Evolutionary conservation across 2,113 vertebrate genomes (phyloP).

Genomic region (Menura novaehollandiae): DNA sequence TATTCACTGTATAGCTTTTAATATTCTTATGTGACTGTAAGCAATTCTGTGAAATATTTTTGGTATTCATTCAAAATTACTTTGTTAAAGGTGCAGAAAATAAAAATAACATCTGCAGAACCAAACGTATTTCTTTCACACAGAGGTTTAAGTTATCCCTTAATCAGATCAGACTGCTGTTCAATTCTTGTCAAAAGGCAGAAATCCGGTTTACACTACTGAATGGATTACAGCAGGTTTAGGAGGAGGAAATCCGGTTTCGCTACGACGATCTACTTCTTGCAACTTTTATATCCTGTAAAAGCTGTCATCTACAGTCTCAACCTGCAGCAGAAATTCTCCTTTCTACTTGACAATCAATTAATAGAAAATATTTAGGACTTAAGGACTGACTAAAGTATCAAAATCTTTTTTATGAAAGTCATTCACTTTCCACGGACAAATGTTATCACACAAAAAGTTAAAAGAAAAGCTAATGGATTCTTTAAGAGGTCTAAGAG

Average conservation of each 20-base stretch:
- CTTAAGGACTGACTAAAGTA: neutral
- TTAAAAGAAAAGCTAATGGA: neutral
- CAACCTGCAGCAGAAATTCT: neutral
- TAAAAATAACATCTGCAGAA: neutral
- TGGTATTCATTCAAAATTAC: neutral
- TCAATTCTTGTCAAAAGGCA: slow-evolving; percentile 26
- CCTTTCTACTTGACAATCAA: neutral
- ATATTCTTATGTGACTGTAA: neutral
- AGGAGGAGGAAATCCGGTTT: neutral
- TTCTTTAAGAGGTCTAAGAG: neutral
- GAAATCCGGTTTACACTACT: neutral
- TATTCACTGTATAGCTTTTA: neutral
- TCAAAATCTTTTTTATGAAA: neutral
- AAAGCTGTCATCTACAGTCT: neutral
- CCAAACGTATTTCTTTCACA: neutral
- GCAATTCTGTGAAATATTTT: neutral
- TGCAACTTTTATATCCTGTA: neutral
- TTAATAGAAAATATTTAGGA: neutral
- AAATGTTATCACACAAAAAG: neutral
- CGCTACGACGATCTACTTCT: neutral
- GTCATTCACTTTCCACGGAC: neutral
- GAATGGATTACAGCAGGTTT: neutral
- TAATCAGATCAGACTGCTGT: neutral
- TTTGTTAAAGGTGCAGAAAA: neutral
- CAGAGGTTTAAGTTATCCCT: neutral